Evolutionary conservation across 2,888 invertebrate genomes (phyloP), one percentile per base, ranked within the genome.

Genomic region (Tolmerus cingulatus): DNA sequence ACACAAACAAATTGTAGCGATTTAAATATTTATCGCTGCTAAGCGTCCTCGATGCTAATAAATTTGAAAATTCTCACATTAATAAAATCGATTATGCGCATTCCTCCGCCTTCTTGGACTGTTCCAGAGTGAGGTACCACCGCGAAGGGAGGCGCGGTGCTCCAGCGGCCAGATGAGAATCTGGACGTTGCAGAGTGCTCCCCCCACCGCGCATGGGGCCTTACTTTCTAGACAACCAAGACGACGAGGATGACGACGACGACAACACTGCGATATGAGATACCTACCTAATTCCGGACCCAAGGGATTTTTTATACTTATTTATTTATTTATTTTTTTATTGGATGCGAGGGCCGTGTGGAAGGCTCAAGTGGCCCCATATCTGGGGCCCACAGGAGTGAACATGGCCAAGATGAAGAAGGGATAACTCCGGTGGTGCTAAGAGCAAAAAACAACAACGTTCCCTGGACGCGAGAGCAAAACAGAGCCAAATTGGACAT

Each of bases 11-110:
- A 86, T 86, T 79, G 78, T 55, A 43, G 78, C 66, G 78, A 86
- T 86, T 86, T 78, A 86, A 86, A 86, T 86, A 86, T 86, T 86
- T 86, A 86, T 86, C 86, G 40, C 51, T 55, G 43, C 46, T 51
- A 81, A 86, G 76, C 77, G 84, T 87, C 76, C 74, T 74, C 89
- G 88, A 90, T 89, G 89, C 88, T 89, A 90, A 91, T 90, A 90
- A 91, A 91, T 91, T 90, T 90, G 88, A 90, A 90, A 90, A 89
- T 90, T 91, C 90, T 90, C 91, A 91, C 91, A 90, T 90, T 90
- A 90, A 90, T 91, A 90, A 90, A 89, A 89, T 87, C 79, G 87
- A 78, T 74, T 81, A 55, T 86, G 77, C 16, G 27, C n/a, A 78
- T 78, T 43, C 78, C 43, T 66, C 37, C 23, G 57, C 14, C 66